Percentiles rank a stretch among this genome's conserved stretches.
Evolutionary conservation across 2,888 invertebrate genomes (phyloP).

Genomic region (Nymphalis c-album): DNA sequence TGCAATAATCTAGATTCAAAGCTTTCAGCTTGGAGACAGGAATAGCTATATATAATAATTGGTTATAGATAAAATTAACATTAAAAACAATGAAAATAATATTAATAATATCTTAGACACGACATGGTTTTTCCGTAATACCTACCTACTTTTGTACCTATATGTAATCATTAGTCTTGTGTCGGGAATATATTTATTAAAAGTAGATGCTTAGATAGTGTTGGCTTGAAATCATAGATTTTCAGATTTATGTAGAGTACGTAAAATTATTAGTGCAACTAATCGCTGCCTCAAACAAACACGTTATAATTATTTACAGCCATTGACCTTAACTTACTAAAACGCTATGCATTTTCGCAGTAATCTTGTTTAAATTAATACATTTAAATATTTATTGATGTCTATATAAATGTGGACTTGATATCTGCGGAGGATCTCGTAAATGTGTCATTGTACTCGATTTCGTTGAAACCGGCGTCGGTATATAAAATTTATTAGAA

Average conservation of each 20-base stretch:
- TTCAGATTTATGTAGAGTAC: too few species aligned
- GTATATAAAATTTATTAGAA: conserved; percentile 18
- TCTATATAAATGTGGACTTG: not conserved
- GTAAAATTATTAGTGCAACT: not conserved
- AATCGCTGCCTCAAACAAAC: not conserved
- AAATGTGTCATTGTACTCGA: conserved; percentile 6
- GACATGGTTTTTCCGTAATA: too few species aligned
- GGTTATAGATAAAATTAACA: too few species aligned
- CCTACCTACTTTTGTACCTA: too few species aligned
- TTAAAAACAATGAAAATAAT: too few species aligned
- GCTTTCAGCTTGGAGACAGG: too few species aligned
- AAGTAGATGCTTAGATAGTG: not conserved
- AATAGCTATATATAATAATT: too few species aligned
- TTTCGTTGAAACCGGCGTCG: not conserved
- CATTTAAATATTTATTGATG: conserved; percentile 1
- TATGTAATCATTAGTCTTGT: too few species aligned
- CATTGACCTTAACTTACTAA: not conserved
- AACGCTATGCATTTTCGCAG: not conserved
- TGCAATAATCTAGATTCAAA: too few species aligned
- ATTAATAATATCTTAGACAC: too few species aligned
- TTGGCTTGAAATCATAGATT: not conserved
- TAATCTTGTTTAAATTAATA: not conserved
- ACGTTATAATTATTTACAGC: not conserved
- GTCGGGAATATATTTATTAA: too few species aligned
- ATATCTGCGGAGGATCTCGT: conserved; percentile 9